Conservation (phyloP, 2,888 invertebrate genomes). For the Pardosa pseudoannulata region DNA sequence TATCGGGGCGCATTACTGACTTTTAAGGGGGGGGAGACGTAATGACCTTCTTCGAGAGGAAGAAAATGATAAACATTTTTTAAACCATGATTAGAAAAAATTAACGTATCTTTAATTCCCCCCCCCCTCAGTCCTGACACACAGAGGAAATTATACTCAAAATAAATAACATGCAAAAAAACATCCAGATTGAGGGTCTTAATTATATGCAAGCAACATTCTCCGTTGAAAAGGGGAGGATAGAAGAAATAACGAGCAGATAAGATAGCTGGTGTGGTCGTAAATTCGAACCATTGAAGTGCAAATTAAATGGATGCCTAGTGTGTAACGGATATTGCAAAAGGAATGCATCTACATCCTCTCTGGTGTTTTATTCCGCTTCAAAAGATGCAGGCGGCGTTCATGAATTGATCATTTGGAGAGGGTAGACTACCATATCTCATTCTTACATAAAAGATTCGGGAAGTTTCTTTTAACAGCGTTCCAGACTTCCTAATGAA, state of each 20-base stretch:
- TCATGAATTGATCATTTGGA: no score
- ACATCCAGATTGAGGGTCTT: conserved; percentile 21
- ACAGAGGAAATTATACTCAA: conserved; percentile 19
- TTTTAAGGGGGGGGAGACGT: conserved; percentile 35
- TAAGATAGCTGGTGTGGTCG: neutral
- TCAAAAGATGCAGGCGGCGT: no score
- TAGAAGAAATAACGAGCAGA: neutral
- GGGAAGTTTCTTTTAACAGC: no score
- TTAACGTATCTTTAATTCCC: no score
- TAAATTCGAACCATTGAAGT: conserved; percentile 53
- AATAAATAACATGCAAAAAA: no score
- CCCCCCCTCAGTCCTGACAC: no score
- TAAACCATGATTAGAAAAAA: conserved; percentile 3
- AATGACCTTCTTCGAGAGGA: conserved; percentile 21
- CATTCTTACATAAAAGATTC: no score
- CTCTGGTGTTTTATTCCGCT: no score
- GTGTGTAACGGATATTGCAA: no score
- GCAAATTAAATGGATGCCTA: conserved; percentile 49
- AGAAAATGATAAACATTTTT: conserved; percentile 17
- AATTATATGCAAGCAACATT: conserved; percentile 49
- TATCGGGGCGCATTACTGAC: conserved; percentile 30
- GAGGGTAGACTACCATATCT: no score
- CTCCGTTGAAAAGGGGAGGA: neutral
- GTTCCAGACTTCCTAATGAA: no score
- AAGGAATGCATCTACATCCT: no score